Conservation (phyloP, 2,797 vertebrate genomes). For the Anguilla marmorata region DNA sequence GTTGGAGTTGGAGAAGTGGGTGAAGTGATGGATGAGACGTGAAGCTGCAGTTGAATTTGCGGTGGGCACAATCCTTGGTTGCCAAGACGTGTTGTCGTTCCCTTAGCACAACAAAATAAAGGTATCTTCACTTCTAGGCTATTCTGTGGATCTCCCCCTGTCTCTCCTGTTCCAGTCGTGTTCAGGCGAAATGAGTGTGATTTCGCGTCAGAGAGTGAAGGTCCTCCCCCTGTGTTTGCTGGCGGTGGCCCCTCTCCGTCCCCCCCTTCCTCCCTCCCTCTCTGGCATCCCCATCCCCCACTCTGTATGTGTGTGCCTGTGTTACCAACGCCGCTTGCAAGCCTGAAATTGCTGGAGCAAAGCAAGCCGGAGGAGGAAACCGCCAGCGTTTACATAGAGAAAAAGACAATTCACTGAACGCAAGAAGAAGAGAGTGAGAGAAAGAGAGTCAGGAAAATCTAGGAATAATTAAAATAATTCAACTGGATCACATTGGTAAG, state of each 20-base stretch:
- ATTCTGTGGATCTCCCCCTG: not conserved
- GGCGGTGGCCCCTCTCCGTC: conserved; percentile 36
- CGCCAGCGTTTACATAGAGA: conserved; percentile 40
- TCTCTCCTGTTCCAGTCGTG: not conserved
- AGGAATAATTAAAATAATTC: conserved; percentile 25
- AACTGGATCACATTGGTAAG: conserved; percentile 23
- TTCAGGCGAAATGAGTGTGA: conserved; percentile 26
- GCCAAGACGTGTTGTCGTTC: not conserved
- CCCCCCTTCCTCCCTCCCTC: conserved; percentile 14
- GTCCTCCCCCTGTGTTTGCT: conserved; percentile 45
- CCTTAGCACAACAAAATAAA: not conserved
- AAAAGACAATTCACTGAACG: conserved; percentile 38
- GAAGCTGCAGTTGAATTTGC: not conserved
- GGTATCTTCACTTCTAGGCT: not conserved
- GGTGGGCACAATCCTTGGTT: not conserved
- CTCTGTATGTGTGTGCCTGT: conserved; percentile 42
- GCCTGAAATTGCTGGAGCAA: conserved; percentile 40
- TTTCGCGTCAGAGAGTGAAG: conserved; percentile 46
- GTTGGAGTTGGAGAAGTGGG: not conserved
- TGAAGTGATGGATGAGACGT: not conserved
- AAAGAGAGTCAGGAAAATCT: conserved; percentile 23
- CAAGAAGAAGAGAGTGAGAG: conserved; percentile 32
- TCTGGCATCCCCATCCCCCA: conserved; percentile 47
- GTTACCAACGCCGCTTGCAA: conserved; percentile 49
- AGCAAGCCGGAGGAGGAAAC: conserved; percentile 46